Evolutionary conservation across 2,888 invertebrate genomes (phyloP), one percentile per base, ranked within the genome.

Genomic region (Lymantria monacha): DNA sequence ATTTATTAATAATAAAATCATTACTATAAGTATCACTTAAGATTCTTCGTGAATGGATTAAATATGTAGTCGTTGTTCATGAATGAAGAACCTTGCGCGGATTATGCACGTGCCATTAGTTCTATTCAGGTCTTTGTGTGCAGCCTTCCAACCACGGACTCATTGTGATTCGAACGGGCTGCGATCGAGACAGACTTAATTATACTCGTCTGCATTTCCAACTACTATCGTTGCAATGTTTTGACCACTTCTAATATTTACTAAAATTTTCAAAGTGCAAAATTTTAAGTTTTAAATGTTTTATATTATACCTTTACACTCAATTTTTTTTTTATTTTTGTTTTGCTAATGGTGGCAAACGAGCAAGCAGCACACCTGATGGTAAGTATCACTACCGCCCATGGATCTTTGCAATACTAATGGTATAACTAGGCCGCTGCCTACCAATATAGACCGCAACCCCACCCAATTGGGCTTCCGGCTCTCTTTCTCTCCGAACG

Each of bases 41-140:
- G 33, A 33, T 10, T 33, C 33, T 33, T 33, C 33, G 9, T 33
- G 10, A 33, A n/a, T 74, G 76, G 74, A 82, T 76, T 74, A 76
- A 80, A 82, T 82, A 81, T 81, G 82, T 77, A 74, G 78, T 80
- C 80, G 79, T 74, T 78, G 62, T 63, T 69, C 36, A 63, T 79
- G 81, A 85, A 83, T 81, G 66, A 77, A 72, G 79, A 74, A 83
- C 79, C 82, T 85, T 83, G 79, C 76, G 65, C 74, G 80, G 70
- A 84, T 87, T 86, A 86, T 77, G 76, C 69, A 77, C 81, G 79
- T 80, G 76, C 83, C 85, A 87, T 86, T 87, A 86, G 81, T 66
- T 76, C 72, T 57, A 66, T 76, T 78, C 75, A 68, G 70, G 80
- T 79, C 74, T 82, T 87, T 86, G 83, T 86, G 79, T 66, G 70